Evolutionary conservation across 2,797 vertebrate species (phyloP).

Genomic region (Sebastes vulpes): DNA sequence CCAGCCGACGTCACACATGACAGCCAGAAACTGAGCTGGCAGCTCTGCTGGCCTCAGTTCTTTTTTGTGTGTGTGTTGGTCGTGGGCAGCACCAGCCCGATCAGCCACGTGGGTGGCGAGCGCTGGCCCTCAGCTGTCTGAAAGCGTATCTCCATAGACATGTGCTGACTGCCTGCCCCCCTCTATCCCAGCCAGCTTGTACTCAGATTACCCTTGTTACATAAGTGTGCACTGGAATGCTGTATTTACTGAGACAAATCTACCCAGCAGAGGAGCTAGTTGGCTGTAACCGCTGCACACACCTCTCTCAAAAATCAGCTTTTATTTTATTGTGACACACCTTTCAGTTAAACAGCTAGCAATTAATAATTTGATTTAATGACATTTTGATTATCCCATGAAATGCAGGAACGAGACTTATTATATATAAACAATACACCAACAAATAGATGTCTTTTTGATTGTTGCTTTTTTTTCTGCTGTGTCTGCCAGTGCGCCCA

Average conservation of each 20-base stretch:
- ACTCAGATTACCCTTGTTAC: slow-evolving; percentile 80
- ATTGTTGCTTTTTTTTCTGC: slow-evolving; percentile 2
- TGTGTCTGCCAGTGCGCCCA: slow-evolving; percentile 89
- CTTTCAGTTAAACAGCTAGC: neutral
- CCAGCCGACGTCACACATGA: slow-evolving; percentile 39
- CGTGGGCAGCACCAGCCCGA: slow-evolving; percentile 43
- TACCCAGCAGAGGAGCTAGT: slow-evolving; percentile 36
- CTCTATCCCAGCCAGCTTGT: slow-evolving; percentile 61
- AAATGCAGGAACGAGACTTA: neutral
- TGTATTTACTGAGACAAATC: slow-evolving; percentile 61
- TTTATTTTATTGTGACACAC: neutral
- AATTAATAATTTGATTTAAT: neutral
- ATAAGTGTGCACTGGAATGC: slow-evolving; percentile 65
- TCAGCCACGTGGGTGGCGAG: slow-evolving; percentile 63
- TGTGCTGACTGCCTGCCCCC: slow-evolving; percentile 70
- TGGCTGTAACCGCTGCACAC: slow-evolving; percentile 38
- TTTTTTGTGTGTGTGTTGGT: slow-evolving; percentile 33
- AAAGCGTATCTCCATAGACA: slow-evolving; percentile 73
- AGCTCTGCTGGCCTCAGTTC: slow-evolving; percentile 41
- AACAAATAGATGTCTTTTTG: neutral
- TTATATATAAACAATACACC: neutral
- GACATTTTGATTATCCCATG: neutral
- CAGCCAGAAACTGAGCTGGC: slow-evolving; percentile 36
- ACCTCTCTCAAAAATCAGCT: slow-evolving; percentile 17
- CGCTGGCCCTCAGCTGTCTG: slow-evolving; percentile 78